Conservation (phyloP, 2,113 vertebrate species). For the Vulpes vulpes region DNA sequence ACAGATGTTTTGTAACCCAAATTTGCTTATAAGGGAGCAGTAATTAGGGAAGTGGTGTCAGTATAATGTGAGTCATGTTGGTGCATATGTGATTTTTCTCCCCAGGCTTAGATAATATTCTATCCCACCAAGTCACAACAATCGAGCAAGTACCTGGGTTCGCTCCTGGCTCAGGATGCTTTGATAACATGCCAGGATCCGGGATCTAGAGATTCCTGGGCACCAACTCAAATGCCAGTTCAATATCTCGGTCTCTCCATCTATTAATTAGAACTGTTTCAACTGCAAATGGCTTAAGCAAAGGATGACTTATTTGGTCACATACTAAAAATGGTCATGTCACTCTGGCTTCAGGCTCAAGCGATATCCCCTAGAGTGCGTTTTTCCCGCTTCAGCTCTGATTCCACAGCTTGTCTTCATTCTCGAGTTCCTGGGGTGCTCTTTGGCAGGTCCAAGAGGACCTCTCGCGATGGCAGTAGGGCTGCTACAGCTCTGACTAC, state of each 20-base stretch:
- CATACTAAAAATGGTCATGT: background rate
- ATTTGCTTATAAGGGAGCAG: background rate
- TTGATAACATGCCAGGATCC: background rate
- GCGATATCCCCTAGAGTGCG: background rate
- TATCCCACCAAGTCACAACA: background rate
- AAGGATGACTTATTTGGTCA: background rate
- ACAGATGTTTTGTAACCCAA: background rate
- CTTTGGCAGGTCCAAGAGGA: background rate
- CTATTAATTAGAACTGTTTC: background rate
- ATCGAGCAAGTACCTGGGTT: background rate
- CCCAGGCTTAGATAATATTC: background rate
- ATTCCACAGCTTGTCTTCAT: background rate
- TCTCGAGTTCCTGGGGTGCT: background rate
- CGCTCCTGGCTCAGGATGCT: background rate
- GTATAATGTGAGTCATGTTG: background rate
- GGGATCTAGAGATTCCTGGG: background rate
- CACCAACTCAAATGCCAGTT: background rate
- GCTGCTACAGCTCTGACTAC: background rate
- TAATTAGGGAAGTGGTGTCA: background rate
- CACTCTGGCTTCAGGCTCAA: background rate
- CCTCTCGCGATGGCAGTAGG: accelerated
- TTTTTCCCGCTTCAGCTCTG: background rate
- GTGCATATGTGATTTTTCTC: background rate
- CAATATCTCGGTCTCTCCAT: background rate
- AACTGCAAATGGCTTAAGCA: background rate